These are phyloP conservation scores for Pagrus major DNA, from an alignment of 2,113 vertebrate genomes.

Conservation along the genomic window DNA sequence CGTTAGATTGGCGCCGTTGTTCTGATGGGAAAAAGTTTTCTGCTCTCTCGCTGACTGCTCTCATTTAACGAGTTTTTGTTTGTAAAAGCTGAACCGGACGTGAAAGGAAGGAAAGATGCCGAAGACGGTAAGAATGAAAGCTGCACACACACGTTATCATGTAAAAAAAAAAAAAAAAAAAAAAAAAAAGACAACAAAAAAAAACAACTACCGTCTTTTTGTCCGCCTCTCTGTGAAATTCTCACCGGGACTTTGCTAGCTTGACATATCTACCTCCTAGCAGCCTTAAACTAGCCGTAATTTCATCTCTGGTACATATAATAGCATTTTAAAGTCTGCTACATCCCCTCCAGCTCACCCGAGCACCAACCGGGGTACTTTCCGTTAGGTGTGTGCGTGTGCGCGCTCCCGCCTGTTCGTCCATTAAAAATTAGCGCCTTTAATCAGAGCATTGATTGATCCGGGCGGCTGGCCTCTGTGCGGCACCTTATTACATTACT, in stretches of 20 bases:
- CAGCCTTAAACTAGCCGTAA: not conserved
- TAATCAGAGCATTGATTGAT: conserved; percentile 24
- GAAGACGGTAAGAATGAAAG: conserved; percentile 81
- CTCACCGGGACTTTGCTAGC: not conserved
- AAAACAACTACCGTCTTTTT: not conserved
- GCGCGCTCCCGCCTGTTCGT: conserved; percentile 64
- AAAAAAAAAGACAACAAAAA: too few relatives aligned
- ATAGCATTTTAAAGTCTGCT: not conserved
- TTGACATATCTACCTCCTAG: not conserved
- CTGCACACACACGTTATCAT: not conserved
- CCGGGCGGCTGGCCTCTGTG: not conserved
- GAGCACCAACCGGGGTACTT: conserved; percentile 51
- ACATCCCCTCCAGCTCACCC: conserved; percentile 29
- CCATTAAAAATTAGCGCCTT: conserved; percentile 61
- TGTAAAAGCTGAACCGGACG: conserved; percentile 26
- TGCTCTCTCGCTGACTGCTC: conserved; percentile 59
- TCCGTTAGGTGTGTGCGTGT: conserved; percentile 75
- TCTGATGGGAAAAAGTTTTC: conserved; percentile 85
- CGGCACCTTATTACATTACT: fast-evolving
- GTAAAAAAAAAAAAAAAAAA: too few relatives aligned
- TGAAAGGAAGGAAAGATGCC: conserved; percentile 79
- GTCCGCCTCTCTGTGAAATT: not conserved
- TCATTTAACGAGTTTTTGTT: conserved; percentile 43
- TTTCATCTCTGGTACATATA: not conserved
- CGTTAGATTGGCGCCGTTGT: conserved; percentile 74